Evolutionary conservation across 2,888 invertebrate genomes (phyloP).

Genomic region (Cheilosia vernalis): DNA sequence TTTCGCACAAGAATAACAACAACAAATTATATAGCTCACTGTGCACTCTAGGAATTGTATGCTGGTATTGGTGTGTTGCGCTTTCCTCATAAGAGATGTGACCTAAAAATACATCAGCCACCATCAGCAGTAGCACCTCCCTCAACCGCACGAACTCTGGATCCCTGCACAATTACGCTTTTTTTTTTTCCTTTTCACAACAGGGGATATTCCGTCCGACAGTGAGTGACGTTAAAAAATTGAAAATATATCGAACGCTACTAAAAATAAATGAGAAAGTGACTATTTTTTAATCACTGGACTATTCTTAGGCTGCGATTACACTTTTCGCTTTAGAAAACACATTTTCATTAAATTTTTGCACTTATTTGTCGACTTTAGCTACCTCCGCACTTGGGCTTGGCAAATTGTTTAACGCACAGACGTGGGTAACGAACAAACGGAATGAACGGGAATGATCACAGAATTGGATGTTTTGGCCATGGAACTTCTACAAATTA

Average conservation of each 20-base stretch:
- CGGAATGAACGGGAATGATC: constrained; percentile 20
- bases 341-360: background rate
- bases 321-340: constrained; percentile 2
- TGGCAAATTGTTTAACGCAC: constrained; percentile 9
- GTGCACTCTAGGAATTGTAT: constrained; percentile 37
- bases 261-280: constrained; percentile 7
- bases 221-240: constrained; percentile 58
- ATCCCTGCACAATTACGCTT: constrained; percentile 50
- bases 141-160: constrained; percentile 44
- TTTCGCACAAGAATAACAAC: constrained; percentile 62
- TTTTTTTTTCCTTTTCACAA: constrained; percentile 32
- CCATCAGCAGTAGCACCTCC: constrained; percentile 61
- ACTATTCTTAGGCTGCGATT: constrained; percentile 17
- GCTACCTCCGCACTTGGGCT: background rate
- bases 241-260: constrained; percentile 48
- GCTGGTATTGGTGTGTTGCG: constrained; percentile 68
- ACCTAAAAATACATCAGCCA: constrained; percentile 73
- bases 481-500: constrained; percentile 34
- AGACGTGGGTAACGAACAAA: background rate
- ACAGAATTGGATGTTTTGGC: constrained; percentile 48
- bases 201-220: constrained; percentile 43
- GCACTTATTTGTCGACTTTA: background rate
- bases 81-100: constrained; percentile 78
- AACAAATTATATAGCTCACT: constrained; percentile 37
- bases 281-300: constrained; percentile 42